Percentiles rank a stretch among this genome's conserved stretches.
phyloP scores from a whole-genome alignment of 2,888 invertebrate species.

The Metopia argyrocephala region DNA sequence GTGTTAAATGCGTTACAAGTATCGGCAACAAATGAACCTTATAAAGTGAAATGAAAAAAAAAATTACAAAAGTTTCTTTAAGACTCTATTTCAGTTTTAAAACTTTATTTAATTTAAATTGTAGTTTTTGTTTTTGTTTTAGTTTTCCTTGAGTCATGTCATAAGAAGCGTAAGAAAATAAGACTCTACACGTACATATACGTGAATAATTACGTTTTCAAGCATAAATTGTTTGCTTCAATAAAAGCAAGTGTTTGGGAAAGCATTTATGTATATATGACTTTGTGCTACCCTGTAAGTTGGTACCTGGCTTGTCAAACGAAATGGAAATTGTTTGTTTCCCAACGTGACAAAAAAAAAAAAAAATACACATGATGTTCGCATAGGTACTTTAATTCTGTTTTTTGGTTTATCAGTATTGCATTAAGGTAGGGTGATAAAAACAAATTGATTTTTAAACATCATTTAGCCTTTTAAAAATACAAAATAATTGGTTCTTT shows the following conservation, averaged over 20 bases:
- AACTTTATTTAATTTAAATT: neutral
- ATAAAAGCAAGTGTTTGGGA: neutral
- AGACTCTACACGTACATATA: conserved; percentile 36
- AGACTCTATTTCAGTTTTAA: neutral
- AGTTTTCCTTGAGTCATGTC: conserved; percentile 36
- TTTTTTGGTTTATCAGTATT: too few species aligned
- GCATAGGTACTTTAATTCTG: neutral
- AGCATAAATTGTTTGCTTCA: conserved; percentile 25
- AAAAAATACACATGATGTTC: neutral
- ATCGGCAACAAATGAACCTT: too few species aligned
- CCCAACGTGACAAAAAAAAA: neutral
- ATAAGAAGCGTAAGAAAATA: conserved; percentile 20
- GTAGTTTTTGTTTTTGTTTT: neutral
- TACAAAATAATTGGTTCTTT: too few species aligned
- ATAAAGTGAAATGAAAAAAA: too few species aligned
- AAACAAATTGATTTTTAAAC: too few species aligned
- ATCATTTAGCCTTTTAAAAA: too few species aligned
- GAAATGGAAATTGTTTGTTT: conserved; percentile 44
- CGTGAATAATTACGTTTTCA: conserved; percentile 51
- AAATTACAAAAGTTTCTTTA: too few species aligned
- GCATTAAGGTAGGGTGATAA: too few species aligned
- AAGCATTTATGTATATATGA: neutral
- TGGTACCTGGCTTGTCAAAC: conserved; percentile 1
- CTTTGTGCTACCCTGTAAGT: neutral
- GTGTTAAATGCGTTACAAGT: too few species aligned